phyloP scores from a whole-genome alignment of 2,888 invertebrate genomes.

The Dryococelus australis region DNA sequence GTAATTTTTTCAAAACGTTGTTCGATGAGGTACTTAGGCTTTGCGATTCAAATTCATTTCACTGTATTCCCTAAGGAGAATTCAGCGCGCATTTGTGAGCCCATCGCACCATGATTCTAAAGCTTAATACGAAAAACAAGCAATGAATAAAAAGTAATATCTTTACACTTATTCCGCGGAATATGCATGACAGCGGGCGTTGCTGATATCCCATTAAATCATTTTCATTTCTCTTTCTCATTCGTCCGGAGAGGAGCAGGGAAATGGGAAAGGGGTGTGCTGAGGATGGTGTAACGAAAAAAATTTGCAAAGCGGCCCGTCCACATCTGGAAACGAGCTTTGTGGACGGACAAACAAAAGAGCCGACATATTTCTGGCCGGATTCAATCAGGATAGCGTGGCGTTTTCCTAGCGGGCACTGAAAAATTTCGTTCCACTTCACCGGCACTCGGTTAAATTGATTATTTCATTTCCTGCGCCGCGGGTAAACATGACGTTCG shows the following conservation, averaged over 20 bases:
- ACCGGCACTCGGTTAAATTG: slow-evolving; percentile 3
- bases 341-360: slow-evolving; percentile 9
- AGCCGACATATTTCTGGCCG: slow-evolving; percentile 13
- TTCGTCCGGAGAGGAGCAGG: background rate
- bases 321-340: slow-evolving; percentile 2
- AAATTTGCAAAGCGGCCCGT: background rate
- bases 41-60: too few species aligned
- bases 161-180: background rate
- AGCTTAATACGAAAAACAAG: background rate
- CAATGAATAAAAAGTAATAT: background rate
- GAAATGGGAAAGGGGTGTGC: background rate
- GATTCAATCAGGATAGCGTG: slow-evolving; percentile 10
- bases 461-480: slow-evolving; percentile 1
- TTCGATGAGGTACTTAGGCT: too few species aligned
- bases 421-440: background rate
- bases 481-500: slow-evolving; percentile 7
- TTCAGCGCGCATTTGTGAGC: too few species aligned
- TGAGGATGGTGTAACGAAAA: background rate
- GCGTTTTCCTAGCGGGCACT: slow-evolving; percentile 1
- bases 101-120: too few species aligned
- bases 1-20: too few species aligned
- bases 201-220: background rate
- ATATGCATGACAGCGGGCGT: background rate
- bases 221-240: background rate
- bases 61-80: too few species aligned